These are phyloP conservation scores for Sylvia borin DNA, from an alignment of 2,797 vertebrate species.

Conservation along the genomic window DNA sequence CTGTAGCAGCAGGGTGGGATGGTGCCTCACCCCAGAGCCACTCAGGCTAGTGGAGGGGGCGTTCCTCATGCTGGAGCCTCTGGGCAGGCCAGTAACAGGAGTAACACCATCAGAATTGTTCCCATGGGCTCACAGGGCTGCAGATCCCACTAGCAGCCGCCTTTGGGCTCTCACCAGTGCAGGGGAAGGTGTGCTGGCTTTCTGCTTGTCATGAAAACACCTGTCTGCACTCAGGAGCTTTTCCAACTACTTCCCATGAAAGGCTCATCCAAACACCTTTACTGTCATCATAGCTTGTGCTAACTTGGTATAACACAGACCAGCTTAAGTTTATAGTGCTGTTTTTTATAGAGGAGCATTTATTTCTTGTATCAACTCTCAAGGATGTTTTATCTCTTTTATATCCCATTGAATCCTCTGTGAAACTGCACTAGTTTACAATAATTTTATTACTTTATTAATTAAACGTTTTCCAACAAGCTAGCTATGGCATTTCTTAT, in stretches of 20 bases:
- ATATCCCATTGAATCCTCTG: constrained; percentile 82
- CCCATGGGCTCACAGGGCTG: neutral
- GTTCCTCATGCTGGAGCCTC: neutral
- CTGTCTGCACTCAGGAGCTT: neutral
- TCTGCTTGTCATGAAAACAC: neutral
- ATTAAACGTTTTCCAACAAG: constrained; percentile 89
- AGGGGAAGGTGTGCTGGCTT: neutral
- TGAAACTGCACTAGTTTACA: constrained; percentile 86
- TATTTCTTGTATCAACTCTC: constrained; percentile 78
- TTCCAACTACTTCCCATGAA: neutral
- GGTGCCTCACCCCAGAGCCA: neutral
- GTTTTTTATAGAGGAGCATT: constrained; percentile 75
- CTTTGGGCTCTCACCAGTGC: fast-evolving
- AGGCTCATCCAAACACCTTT: constrained; percentile 34
- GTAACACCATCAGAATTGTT: neutral
- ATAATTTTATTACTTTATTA: constrained; percentile 90
- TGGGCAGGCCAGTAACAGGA: neutral
- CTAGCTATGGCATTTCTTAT: constrained; percentile 86
- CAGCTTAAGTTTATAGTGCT: constrained; percentile 62
- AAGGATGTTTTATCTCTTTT: constrained; percentile 81
- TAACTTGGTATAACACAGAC: constrained; percentile 25
- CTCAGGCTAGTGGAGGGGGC: neutral
- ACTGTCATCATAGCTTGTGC: constrained; percentile 54
- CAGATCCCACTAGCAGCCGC: neutral
- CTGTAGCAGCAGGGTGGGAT: neutral